Evolutionary conservation across 1,140 invertebrate genomes (phyloP).

Genomic region (Drosophila nigrodunni): DNA sequence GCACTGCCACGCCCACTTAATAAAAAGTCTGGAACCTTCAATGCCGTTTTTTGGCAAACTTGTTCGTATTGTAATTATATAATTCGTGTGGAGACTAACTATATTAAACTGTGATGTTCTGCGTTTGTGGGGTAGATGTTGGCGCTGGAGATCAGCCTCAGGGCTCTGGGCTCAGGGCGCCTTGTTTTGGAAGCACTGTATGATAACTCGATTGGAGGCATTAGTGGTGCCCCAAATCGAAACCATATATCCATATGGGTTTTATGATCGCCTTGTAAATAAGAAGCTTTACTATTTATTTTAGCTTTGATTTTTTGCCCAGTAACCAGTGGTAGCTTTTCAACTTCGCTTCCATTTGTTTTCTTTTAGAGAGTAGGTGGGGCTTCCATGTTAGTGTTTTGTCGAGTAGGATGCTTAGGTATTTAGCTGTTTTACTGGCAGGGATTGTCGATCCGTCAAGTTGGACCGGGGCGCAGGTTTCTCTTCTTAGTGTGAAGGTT

Average conservation of each 20-base stretch:
- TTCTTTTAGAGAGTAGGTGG: not conserved
- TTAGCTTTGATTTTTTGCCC: too few relatives aligned
- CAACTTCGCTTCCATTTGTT: too few relatives aligned
- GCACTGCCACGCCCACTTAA: too few relatives aligned
- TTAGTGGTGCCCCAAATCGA: not conserved
- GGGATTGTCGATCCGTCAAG: not conserved
- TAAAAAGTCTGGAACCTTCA: too few relatives aligned
- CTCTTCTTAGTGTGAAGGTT: conserved; percentile 3
- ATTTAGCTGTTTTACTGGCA: not conserved
- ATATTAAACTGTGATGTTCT: too few relatives aligned
- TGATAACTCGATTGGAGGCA: not conserved
- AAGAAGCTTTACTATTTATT: too few relatives aligned
- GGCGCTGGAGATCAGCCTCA: not conserved
- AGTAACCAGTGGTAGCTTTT: too few relatives aligned
- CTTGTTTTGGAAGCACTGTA: not conserved
- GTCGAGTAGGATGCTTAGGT: not conserved
- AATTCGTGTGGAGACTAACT: too few relatives aligned
- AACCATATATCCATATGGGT: not conserved
- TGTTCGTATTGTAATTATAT: too few relatives aligned
- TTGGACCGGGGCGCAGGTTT: not conserved
- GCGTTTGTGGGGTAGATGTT: too few relatives aligned
- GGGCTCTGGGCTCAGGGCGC: not conserved
- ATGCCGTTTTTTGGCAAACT: too few relatives aligned
- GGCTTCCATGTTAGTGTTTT: not conserved
- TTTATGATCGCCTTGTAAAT: not conserved